Percentiles rank a stretch among this genome's conserved stretches.
phyloP scores from a whole-genome alignment of 2,888 invertebrate genomes.

The Alviniconcha strummeri region DNA sequence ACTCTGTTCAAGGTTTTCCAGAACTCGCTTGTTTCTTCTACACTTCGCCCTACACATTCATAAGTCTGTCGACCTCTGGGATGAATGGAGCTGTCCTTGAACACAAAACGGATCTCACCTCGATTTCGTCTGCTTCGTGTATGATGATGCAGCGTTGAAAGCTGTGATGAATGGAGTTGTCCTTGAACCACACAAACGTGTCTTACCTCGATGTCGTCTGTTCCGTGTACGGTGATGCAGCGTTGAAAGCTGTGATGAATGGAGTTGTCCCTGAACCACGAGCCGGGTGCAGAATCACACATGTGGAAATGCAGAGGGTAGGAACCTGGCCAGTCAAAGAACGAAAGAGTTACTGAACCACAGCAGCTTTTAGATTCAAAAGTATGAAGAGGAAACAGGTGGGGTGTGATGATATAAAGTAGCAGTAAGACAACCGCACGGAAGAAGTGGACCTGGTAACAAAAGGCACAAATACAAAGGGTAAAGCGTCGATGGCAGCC shows the following conservation, averaged over 20 bases:
- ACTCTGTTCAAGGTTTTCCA: conserved; percentile 61
- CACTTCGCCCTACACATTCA: conserved; percentile 53
- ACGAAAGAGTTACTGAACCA: not conserved
- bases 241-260: conserved; percentile 65
- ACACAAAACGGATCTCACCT: not conserved
- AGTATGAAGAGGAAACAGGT: no score
- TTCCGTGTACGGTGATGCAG: conserved; percentile 67
- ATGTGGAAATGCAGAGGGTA: conserved; percentile 71
- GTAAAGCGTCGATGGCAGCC: no score
- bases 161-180: not conserved
- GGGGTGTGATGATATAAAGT: no score
- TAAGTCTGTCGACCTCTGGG: conserved; percentile 41
- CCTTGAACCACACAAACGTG: not conserved
- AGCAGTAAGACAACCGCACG: no score
- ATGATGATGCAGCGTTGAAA: no score
- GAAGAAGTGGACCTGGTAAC: no score
- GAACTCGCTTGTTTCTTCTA: not conserved
- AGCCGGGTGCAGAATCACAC: conserved; percentile 54
- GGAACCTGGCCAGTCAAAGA: conserved; percentile 42
- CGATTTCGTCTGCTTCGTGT: no score
- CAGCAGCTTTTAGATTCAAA: no score
- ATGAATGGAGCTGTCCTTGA: not conserved
- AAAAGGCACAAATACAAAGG: no score
- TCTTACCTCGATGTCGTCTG: conserved; percentile 45
- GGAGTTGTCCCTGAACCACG: conserved; percentile 56